Conservation (phyloP, 2,797 vertebrate genomes). For the Malacoctenus gilli region DNA sequence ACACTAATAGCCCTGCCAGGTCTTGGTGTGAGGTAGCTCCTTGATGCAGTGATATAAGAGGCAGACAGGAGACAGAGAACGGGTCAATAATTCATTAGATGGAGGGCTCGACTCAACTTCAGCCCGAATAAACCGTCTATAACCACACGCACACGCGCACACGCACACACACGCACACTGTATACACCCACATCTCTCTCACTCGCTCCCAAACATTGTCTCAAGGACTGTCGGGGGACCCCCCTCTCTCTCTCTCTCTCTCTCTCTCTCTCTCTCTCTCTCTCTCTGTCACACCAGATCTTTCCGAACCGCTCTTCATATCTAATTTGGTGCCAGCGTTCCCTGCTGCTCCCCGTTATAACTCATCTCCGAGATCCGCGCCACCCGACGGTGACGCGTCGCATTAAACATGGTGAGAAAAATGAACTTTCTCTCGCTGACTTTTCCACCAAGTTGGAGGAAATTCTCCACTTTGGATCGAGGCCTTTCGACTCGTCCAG, state of each 20-base stretch:
- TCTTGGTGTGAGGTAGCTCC: slow-evolving; percentile 43
- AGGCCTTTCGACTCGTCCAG: no score
- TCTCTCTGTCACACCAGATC: neutral
- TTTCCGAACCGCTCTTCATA: neutral
- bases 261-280: no score
- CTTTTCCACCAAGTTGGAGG: neutral
- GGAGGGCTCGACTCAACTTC: slow-evolving; percentile 64
- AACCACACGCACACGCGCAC: slow-evolving; percentile 20
- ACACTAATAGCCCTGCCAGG: slow-evolving; percentile 32
- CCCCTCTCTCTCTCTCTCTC: slow-evolving; percentile 5
- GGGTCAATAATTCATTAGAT: slow-evolving; percentile 76
- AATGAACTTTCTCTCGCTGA: neutral
- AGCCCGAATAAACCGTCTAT: slow-evolving; percentile 59
- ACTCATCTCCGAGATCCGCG: neutral
- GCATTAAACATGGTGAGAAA: neutral
- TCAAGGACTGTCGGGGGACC: slow-evolving; percentile 26
- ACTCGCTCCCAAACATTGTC: slow-evolving; percentile 37
- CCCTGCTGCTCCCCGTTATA: neutral
- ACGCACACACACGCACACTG: slow-evolving; percentile 8
- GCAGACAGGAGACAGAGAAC: slow-evolving; percentile 46
- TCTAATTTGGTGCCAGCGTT: neutral
- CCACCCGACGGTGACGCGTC: neutral
- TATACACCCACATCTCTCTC: slow-evolving; percentile 4
- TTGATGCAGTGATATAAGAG: slow-evolving; percentile 63
- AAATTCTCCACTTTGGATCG: neutral